These are phyloP conservation scores for Apodemia hepburni DNA, from an alignment of 2,888 invertebrate genomes.

Conservation along the genomic window DNA sequence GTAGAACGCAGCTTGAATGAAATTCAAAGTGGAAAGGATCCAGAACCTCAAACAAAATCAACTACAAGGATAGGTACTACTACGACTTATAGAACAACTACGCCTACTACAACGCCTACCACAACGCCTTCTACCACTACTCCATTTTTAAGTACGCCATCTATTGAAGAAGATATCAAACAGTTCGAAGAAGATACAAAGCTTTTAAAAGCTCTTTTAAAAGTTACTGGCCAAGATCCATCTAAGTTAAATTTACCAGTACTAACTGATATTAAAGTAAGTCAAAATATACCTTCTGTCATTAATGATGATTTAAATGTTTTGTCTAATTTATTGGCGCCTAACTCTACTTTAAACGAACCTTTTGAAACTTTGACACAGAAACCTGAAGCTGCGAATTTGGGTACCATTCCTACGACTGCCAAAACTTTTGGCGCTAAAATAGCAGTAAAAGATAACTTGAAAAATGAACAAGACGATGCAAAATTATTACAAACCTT, in stretches of 20 bases:
- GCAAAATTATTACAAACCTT: slow-evolving; percentile 70
- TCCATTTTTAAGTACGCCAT: slow-evolving; percentile 50
- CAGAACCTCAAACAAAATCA: slow-evolving; percentile 6
- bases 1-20: slow-evolving; percentile 73
- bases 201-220: slow-evolving; percentile 65
- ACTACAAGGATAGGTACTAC: slow-evolving; percentile 27
- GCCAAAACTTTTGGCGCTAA: slow-evolving; percentile 58
- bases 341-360: slow-evolving; percentile 58
- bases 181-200: slow-evolving; percentile 74
- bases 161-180: slow-evolving; percentile 69
- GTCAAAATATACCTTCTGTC: slow-evolving; percentile 44
- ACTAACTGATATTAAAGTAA: slow-evolving; percentile 48
- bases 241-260: slow-evolving; percentile 68
- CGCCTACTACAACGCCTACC: slow-evolving; percentile 35
- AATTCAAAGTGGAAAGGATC: slow-evolving; percentile 54
- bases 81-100: slow-evolving; percentile 34
- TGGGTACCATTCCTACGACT: slow-evolving; percentile 42
- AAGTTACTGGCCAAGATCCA: slow-evolving; percentile 71
- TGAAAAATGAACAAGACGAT: slow-evolving; percentile 63
- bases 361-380: slow-evolving; percentile 56
- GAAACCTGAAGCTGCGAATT: slow-evolving; percentile 42
- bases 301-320: slow-evolving; percentile 52
- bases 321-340: slow-evolving; percentile 57
- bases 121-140: slow-evolving; percentile 37
- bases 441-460: slow-evolving; percentile 61